phyloP scores from a whole-genome alignment of 2,113 vertebrate species.

The Saguinus midas region DNA sequence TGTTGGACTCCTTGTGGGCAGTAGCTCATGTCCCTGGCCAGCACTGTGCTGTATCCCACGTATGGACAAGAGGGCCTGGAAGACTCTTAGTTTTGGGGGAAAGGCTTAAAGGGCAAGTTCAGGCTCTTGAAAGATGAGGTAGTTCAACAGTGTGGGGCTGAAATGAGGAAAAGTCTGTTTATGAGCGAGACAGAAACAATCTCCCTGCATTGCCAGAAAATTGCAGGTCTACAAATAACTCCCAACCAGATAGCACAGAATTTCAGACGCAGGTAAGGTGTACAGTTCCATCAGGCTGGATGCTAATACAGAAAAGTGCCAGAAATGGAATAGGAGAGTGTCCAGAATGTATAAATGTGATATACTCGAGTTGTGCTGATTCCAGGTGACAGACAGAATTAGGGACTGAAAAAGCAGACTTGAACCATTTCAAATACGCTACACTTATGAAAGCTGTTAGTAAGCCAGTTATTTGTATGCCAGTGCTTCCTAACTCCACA shows the following conservation, averaged over 20 bases:
- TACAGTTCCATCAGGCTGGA: background rate
- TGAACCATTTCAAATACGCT: background rate
- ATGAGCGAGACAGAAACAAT: no score
- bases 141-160: background rate
- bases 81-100: background rate
- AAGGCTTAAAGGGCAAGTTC: background rate
- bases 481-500: no score
- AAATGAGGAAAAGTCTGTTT: background rate
- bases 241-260: background rate
- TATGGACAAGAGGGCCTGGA: background rate
- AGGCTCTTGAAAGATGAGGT: background rate
- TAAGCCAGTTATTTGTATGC: rapidly evolving
- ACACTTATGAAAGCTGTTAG: rapidly evolving
- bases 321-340: rapidly evolving
- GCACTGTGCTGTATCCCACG: background rate
- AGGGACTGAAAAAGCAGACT: rapidly evolving
- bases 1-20: background rate
- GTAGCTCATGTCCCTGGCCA: background rate
- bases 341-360: rapidly evolving
- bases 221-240: rapidly evolving
- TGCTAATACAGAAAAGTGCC: background rate
- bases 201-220: background rate
- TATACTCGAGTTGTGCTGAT: no score
- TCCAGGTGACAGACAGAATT: rapidly evolving
- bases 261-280: no score